A percentile compares a stretch with the other conserved stretches of the same genome.
Conservation (phyloP, 1,140 invertebrate species). For the Coboldia fuscipes region DNA sequence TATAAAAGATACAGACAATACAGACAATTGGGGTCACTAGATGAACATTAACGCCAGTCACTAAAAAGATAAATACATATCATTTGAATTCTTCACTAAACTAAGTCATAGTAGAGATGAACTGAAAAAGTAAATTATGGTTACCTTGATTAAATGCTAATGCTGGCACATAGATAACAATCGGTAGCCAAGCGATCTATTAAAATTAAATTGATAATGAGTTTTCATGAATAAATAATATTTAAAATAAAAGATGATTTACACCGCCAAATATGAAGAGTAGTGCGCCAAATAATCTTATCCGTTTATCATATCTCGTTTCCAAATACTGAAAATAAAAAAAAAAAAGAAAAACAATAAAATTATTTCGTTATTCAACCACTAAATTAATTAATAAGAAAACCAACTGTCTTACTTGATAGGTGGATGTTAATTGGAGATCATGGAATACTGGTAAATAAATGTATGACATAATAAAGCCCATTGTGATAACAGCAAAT, state of each 20-base stretch:
- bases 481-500: constrained; percentile 38
- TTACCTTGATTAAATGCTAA: constrained; percentile 71
- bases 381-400: constrained; percentile 5
- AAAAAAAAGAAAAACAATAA: not conserved
- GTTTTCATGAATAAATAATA: constrained; percentile 1
- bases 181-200: constrained; percentile 68
- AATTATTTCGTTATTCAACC: constrained; percentile 1
- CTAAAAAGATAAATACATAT: not conserved
- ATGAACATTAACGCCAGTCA: constrained; percentile 1
- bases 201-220: constrained; percentile 16
- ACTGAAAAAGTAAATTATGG: not conserved
- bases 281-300: constrained; percentile 45
- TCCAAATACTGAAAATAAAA: constrained; percentile 50
- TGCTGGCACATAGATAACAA: constrained; percentile 78
- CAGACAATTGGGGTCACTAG: not conserved
- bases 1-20: constrained; percentile 9
- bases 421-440: constrained; percentile 59
- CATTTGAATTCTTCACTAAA: not conserved
- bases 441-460: constrained; percentile 69
- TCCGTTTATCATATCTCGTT: constrained; percentile 44
- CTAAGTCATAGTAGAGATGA: not conserved
- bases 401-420: constrained; percentile 59
- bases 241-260: constrained; percentile 16
- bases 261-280: constrained; percentile 49
- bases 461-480: constrained; percentile 42